These are phyloP conservation scores for Adelphocoris suturalis DNA, from an alignment of 2,888 invertebrate genomes.

Conservation along the genomic window DNA sequence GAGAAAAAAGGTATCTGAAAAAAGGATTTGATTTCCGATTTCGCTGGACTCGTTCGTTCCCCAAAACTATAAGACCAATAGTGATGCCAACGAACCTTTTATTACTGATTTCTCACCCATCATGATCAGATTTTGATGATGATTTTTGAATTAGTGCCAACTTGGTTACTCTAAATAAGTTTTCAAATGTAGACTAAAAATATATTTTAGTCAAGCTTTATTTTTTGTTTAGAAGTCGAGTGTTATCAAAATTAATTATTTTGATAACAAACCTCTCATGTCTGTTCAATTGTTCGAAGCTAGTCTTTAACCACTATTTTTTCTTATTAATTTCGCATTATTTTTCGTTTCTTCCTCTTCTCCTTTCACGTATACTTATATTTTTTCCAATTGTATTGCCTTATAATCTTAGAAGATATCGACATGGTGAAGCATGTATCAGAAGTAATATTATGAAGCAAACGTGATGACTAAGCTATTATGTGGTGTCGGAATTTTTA, in stretches of 20 bases:
- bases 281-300: constrained; percentile 39
- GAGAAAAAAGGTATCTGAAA: too few species aligned
- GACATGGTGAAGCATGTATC: background rate
- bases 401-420: background rate
- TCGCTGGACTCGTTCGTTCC: too few species aligned
- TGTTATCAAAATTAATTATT: background rate
- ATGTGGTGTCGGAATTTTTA: constrained; percentile 35
- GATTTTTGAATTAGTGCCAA: background rate
- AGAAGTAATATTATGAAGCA: background rate
- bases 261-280: background rate
- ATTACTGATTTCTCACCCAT: too few species aligned
- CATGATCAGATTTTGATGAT: too few species aligned
- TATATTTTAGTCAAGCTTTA: constrained; percentile 7
- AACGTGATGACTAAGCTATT: constrained; percentile 39
- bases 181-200: background rate
- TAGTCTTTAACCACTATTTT: constrained; percentile 11
- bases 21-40: too few species aligned
- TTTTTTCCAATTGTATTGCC: background rate
- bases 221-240: background rate
- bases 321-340: background rate
- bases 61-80: too few species aligned
- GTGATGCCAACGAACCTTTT: too few species aligned
- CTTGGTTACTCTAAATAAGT: background rate
- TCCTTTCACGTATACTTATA: background rate
- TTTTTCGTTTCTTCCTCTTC: constrained; percentile 9